Evolutionary conservation across 2,797 vertebrate genomes (phyloP), one percentile per base, ranked within the genome.

Genomic region (Synanceia verrucosa): DNA sequence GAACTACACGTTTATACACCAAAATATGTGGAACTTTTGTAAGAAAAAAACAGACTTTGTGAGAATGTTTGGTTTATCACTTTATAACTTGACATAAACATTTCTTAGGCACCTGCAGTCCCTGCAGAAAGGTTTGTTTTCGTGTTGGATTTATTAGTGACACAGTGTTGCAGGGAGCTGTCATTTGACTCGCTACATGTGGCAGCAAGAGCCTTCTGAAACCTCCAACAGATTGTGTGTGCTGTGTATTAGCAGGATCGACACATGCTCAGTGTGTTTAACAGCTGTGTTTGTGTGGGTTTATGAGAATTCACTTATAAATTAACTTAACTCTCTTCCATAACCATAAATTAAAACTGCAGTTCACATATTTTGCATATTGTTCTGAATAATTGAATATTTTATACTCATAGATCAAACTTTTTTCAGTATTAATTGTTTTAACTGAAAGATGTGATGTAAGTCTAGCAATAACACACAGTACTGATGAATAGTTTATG

Each of bases 261-360:
- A 24, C 77, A 74, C 85, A 75, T 70, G 80, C 69, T 85, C 29
- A 0, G 28, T 61, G 70, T 65, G 53, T 78, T 67, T 29, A 77
- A 64, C 80, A 88, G 83, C 70, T 86, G 73, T 72, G 64, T 77
- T 19, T 70, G 58, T 76, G 52, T 63, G 41, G 60, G 46, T 0
- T 12, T 23, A 9, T 50, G 39, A 36, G 33, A 3, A 36, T 50
- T 57, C 50, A 34, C n/a, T 47, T 29, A 63, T 43, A 51, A 65
- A 76, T 78, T 0, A 16, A 72, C 70, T 81, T 34, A 57, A 31
- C 34, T 52, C 13, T 3, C 5, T 19, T 65, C 19, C 24, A 63
- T 55, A 76, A 36, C 5, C 4, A 3, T n/a, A 55, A 72, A 72
- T 66, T 31, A 23, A 75, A 63, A 44, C 60, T 43, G 37, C 55